Base-by-base conservation (phyloP, 2,797 vertebrate genomes). In the Ptychobarbus kaznakovi region DNA sequence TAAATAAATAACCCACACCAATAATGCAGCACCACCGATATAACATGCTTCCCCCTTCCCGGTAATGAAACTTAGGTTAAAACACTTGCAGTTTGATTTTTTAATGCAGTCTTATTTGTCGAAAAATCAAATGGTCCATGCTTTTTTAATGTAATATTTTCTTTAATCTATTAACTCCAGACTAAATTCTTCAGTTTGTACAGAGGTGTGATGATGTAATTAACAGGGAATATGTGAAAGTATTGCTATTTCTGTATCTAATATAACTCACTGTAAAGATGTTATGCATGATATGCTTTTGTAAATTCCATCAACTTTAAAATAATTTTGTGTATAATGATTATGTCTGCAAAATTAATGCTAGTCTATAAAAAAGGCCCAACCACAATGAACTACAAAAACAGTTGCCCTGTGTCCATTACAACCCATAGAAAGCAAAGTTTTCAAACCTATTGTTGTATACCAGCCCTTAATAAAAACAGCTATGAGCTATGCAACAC, bases 1-100 rank as follows among this genome's bases (percentile, higher is more conserved):
- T 81, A 86, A 88, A 89, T 88, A 87, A 87, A 88, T 90, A 88
- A 89, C 76, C 18, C 75, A 81, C 80, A 74, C 46, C 56, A 73
- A 69, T 87, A 87, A 80, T 49, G 66, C 42, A 42, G 61, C 32
- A 56, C 40, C 51, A 49, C 11, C 10, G 7, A 78, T 25, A 78
- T 11, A 28, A n/a, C 46, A 82, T 75, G 35, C 25, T 76, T 35
- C 40, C 75, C 53, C 13, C 63, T 77, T 28, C 38, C 28, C 25
- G 56, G 16, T 82, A 84, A 85, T 87, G 65, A 76, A 87, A 40
- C 49, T 25, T 70, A 63, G 22, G n/a, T 79, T 69, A 68, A 69
- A 63, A 53, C 46, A 32, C 49, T 65, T 79, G 42, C 53, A 40
- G 20, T 76, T 84, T 16, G 25, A 83, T 73, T 65, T 73, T 58